phyloP scores from a whole-genome alignment of 1,140 invertebrate species.

The Drosophila biarmipes region DNA sequence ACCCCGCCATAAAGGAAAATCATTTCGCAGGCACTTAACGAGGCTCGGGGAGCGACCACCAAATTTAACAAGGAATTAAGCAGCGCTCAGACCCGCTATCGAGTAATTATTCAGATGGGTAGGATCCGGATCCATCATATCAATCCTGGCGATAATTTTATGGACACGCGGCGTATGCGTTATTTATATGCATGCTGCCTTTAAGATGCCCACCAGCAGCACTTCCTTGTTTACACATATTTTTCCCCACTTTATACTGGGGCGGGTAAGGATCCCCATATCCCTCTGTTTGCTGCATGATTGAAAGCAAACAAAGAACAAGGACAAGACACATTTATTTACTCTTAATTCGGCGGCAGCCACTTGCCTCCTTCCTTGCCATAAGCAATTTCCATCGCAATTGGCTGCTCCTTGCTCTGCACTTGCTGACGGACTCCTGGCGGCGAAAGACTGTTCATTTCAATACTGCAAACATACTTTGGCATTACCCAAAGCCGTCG shows the following conservation, averaged over 20 bases:
- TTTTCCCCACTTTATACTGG: not conserved
- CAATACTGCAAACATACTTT: constrained; percentile 45
- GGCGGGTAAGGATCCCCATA: constrained; percentile 18
- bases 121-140: not conserved
- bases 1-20: constrained; percentile 11
- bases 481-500: constrained; percentile 36
- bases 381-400: constrained; percentile 2
- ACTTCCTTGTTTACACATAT: constrained; percentile 15
- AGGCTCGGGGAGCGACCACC: not conserved
- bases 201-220: constrained; percentile 18
- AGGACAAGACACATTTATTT: constrained; percentile 43
- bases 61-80: constrained; percentile 38
- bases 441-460: constrained; percentile 42
- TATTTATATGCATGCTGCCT: constrained; percentile 3
- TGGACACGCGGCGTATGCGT: constrained; percentile 25
- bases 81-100: constrained; percentile 15
- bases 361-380: not conserved
- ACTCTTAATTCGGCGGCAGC: constrained; percentile 29
- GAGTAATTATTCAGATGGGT: constrained; percentile 38
- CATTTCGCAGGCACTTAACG: constrained; percentile 41
- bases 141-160: constrained; percentile 7
- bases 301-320: constrained; percentile 45
- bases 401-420: constrained; percentile 12
- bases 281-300: constrained; percentile 42
- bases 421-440: constrained; percentile 47